Base-by-base conservation (phyloP, 2,113 vertebrate genomes). In the Nestor notabilis region DNA sequence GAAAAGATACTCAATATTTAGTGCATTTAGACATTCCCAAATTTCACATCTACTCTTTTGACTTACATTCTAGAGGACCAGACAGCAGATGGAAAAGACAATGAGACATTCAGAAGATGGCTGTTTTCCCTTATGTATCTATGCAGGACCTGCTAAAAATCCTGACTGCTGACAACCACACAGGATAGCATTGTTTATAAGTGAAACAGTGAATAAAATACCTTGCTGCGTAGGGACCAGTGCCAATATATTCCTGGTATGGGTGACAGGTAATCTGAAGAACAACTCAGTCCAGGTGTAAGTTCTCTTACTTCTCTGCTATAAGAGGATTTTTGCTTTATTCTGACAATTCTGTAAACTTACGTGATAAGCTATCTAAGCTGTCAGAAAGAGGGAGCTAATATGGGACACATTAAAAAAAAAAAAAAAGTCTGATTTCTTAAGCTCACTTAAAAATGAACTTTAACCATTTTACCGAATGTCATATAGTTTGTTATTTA, bases 11-110 rank as follows among this genome's bases (percentile, higher is more conserved):
- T 60, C 13, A 53, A 5, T 97, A 95, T 96, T 97, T 90, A 94
- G 58, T 92, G 50, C 77, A 95, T 93, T 25, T 92, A 82, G 64
- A 81, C 56, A 20, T 43, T 85, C 88, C 29, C 77, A 89, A 80
- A 78, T 92, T 81, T 77, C 71, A 79, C 79, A 96, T 87, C 91
- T 97, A 70, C 46, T 85, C 61, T 93, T 90, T 72, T 90, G 50
- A 74, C 94, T 96, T 97, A 87, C 74, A 60, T 72, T 90, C 61
- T 89, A 91, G 60, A 93, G 52, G 79, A 86, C 71, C 35, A 81
- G 63, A 13, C 28, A 96, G 37, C 90, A 97, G 79, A 95, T 77
- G 84, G 70, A 76, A 69, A 77, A 63, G 71, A 92, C 28, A 83
- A 31, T 44, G 56, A 94, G 41, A 95, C 41, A 79, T 86, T 87